Percentiles rank a stretch among this genome's conserved stretches.
Conservation (phyloP, 2,113 vertebrate species). For the Taxidea taxus region DNA sequence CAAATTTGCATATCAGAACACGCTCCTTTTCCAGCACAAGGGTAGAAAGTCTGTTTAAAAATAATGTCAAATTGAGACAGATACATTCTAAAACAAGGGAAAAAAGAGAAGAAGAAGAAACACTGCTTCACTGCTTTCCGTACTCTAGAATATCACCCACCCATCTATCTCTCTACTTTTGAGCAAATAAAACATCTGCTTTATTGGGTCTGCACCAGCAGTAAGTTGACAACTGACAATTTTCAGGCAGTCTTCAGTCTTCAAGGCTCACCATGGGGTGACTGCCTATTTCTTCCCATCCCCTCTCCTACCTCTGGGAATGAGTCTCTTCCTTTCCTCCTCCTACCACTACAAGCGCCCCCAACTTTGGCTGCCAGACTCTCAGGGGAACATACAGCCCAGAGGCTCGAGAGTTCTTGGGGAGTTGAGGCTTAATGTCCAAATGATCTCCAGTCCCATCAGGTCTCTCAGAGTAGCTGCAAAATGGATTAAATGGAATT, state of each 20-base stretch:
- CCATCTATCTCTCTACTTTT: neutral
- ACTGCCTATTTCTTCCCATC: neutral
- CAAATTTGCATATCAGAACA: neutral
- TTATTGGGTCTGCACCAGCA: neutral
- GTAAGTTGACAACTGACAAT: neutral
- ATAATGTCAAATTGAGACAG: neutral
- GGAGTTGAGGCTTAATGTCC: neutral
- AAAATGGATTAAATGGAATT: neutral
- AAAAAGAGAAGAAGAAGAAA: neutral
- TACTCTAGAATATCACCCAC: neutral
- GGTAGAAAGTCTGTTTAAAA: neutral
- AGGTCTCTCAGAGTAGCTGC: neutral
- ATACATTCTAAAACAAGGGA: neutral
- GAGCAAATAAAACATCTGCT: neutral
- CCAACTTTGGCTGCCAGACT: neutral
- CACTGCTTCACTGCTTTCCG: neutral
- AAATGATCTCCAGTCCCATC: neutral
- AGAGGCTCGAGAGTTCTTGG: neutral
- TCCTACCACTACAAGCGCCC: neutral
- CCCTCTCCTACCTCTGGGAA: neutral
- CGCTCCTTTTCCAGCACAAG: neutral
- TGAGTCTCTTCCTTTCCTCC: neutral
- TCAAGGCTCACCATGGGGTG: neutral
- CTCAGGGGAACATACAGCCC: neutral
- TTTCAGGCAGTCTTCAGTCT: neutral